phyloP scores from a whole-genome alignment of 2,797 vertebrate species.

The Sphenopsis melanotis region DNA sequence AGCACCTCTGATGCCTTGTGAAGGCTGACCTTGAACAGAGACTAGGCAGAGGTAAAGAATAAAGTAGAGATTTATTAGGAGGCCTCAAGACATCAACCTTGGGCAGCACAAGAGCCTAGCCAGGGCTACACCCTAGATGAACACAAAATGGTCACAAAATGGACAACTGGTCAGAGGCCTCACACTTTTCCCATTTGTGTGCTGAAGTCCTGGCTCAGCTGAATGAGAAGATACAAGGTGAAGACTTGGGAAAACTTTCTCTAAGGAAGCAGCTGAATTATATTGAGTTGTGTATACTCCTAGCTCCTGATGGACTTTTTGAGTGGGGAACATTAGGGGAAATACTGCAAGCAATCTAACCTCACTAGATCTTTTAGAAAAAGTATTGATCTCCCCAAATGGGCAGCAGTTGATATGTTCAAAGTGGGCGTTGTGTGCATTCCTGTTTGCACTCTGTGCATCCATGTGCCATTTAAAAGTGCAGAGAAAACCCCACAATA shows the following conservation, averaged over 20 bases:
- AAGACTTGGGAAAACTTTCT: neutral
- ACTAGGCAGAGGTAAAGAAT: neutral
- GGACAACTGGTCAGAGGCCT: neutral
- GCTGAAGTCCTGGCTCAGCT: neutral
- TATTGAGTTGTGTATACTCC: neutral
- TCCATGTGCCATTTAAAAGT: neutral
- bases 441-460: neutral
- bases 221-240: neutral
- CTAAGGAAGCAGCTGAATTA: neutral
- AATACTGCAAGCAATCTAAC: neutral
- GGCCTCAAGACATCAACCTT: neutral
- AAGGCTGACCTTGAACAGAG: neutral
- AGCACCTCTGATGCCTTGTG: neutral
- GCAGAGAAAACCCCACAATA: neutral
- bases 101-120: neutral
- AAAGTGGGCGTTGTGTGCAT: neutral
- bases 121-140: neutral
- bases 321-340: neutral
- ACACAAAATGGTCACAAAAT: neutral
- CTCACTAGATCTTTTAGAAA: neutral
- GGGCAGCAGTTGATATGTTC: neutral
- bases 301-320: neutral
- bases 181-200: neutral
- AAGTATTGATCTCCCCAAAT: neutral
- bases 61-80: neutral